A percentile compares a stretch with the other conserved stretches of the same genome.
These are phyloP conservation scores for Popillia japonica DNA, from an alignment of 1,140 invertebrate species.

Conservation along the genomic window DNA sequence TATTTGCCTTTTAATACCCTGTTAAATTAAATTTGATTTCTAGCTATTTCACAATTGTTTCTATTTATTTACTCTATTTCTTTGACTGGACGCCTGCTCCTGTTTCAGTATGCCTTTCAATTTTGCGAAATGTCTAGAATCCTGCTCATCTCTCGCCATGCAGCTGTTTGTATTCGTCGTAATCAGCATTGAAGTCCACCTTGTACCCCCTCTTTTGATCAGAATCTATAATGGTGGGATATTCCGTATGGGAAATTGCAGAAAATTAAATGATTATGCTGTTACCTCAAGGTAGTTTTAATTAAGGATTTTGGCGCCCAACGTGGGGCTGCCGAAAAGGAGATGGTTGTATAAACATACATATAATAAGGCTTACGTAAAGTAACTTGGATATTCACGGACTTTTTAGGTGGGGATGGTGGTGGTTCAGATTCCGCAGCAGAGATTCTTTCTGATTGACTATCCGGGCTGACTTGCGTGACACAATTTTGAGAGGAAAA, in stretches of 20 bases:
- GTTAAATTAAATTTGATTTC: constrained; percentile 41
- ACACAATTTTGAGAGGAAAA: constrained; percentile 49
- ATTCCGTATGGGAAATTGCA: constrained; percentile 71
- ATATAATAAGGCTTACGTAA: constrained; percentile 63
- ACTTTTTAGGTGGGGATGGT: constrained; percentile 38
- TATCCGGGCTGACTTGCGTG: constrained; percentile 54
- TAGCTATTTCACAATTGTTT: background rate
- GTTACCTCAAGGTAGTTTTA: no score
- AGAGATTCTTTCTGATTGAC: constrained; percentile 55
- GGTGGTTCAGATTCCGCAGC: constrained; percentile 41
- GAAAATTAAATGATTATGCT: no score
- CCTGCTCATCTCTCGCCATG: constrained; percentile 78
- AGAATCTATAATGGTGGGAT: constrained; percentile 75
- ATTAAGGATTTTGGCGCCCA: no score
- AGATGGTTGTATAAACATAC: no score
- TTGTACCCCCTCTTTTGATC: constrained; percentile 87
- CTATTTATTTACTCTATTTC: constrained; percentile 62
- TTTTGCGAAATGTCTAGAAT: constrained; percentile 77
- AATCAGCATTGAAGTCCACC: constrained; percentile 85
- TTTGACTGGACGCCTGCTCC: constrained; percentile 60
- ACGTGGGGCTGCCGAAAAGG: no score
- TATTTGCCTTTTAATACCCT: constrained; percentile 80
- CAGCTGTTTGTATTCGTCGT: constrained; percentile 81
- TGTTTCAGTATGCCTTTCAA: constrained; percentile 73
- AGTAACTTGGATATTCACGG: constrained; percentile 64